These are phyloP conservation scores for Agrochola lota DNA, from an alignment of 2,888 invertebrate genomes.

Conservation along the genomic window DNA sequence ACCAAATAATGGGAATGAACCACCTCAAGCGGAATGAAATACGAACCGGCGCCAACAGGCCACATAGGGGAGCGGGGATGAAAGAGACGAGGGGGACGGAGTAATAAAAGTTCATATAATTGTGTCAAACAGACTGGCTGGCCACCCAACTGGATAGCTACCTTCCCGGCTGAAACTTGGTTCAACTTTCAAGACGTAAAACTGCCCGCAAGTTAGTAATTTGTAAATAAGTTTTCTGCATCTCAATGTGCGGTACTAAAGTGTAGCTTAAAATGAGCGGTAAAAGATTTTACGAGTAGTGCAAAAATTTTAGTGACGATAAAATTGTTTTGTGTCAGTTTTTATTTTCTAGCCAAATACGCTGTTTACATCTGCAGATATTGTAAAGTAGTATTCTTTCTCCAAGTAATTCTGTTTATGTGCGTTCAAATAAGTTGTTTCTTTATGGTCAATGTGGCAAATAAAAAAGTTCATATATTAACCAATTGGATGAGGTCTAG, in stretches of 20 bases:
- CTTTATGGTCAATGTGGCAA: background rate
- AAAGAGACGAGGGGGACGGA: background rate
- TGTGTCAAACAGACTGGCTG: slow-evolving; percentile 42
- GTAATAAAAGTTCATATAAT: slow-evolving; percentile 56
- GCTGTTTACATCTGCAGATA: background rate
- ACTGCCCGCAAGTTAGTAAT: slow-evolving; percentile 45
- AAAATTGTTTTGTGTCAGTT: background rate
- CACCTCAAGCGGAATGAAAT: slow-evolving; percentile 58
- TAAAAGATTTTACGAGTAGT: slow-evolving; percentile 34
- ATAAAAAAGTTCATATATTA: background rate
- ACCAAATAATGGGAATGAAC: slow-evolving; percentile 57
- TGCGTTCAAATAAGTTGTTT: background rate
- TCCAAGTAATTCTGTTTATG: background rate
- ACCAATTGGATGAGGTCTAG: slow-evolving; percentile 3
- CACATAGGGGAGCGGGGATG: background rate
- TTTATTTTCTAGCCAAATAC: background rate
- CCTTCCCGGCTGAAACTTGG: slow-evolving; percentile 6
- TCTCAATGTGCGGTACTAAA: slow-evolving; percentile 19
- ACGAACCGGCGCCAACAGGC: slow-evolving; percentile 45
- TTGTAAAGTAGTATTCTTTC: background rate
- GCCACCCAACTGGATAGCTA: slow-evolving; percentile 20
- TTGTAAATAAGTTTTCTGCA: slow-evolving; percentile 40
- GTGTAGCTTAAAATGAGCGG: slow-evolving; percentile 18
- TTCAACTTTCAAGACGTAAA: slow-evolving; percentile 18
- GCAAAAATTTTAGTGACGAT: background rate